A percentile compares a stretch with the other conserved stretches of the same genome.
Conservation (phyloP, 2,113 vertebrate genomes). For the Plectropomus leopardus region DNA sequence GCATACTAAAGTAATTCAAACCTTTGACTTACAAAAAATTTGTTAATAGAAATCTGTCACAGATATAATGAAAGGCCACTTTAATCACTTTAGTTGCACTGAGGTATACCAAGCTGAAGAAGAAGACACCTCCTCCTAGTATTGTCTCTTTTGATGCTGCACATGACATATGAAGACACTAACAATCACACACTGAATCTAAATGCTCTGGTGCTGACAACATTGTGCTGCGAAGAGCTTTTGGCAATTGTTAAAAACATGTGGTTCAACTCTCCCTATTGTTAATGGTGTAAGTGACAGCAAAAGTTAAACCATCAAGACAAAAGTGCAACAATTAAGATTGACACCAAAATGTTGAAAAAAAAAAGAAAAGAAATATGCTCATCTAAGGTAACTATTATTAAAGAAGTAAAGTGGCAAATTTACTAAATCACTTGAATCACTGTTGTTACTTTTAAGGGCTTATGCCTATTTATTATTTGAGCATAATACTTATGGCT, state of each 20-base stretch:
- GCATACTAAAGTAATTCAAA: constrained; percentile 13
- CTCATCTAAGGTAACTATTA: not conserved
- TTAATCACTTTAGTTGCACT: not conserved
- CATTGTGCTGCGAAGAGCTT: not conserved
- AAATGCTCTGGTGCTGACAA: not conserved
- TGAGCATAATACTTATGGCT: not conserved
- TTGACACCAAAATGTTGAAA: not conserved
- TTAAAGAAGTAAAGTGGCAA: not conserved
- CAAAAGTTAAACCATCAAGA: not conserved
- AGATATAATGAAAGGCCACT: not conserved
- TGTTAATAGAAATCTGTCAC: not conserved
- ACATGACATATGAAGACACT: not conserved
- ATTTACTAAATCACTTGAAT: not conserved
- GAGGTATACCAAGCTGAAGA: not conserved
- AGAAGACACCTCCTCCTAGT: not conserved
- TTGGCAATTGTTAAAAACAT: not conserved
- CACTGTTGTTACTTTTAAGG: not conserved
- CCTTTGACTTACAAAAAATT: not conserved
- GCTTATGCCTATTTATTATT: not conserved
- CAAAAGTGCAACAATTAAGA: not conserved
- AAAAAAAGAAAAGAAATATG: too few relatives aligned
- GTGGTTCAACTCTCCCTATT: not conserved
- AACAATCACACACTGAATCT: not conserved
- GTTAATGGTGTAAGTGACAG: not conserved
- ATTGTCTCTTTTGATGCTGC: not conserved